These are phyloP conservation scores for Monodelphis domestica DNA, from an alignment of 2,797 vertebrate genomes.

Conservation along the genomic window DNA sequence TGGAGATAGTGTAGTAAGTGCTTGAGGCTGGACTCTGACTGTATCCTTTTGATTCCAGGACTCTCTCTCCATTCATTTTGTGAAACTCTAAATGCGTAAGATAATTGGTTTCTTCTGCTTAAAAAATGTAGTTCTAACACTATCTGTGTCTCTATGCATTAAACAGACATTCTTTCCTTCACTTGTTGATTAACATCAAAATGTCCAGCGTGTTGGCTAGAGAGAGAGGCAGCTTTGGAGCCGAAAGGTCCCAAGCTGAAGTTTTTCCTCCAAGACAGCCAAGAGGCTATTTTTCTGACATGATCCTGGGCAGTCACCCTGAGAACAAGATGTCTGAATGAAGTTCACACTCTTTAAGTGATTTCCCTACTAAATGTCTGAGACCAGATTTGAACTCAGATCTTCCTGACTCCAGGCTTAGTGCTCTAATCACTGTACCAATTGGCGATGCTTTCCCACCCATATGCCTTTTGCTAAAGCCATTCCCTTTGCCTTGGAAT, in stretches of 20 bases:
- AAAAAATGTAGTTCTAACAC: neutral
- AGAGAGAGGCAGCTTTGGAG: neutral
- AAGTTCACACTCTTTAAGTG: neutral
- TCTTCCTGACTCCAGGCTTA: neutral
- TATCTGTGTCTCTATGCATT: neutral
- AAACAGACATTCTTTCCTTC: neutral
- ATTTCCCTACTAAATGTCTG: too few relatives aligned
- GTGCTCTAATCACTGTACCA: neutral
- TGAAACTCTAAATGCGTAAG: neutral
- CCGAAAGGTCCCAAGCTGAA: neutral
- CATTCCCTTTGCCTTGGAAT: neutral
- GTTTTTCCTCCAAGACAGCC: neutral
- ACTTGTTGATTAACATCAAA: neutral
- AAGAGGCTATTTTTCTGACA: neutral
- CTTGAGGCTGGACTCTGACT: constrained; percentile 48
- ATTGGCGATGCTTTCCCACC: neutral
- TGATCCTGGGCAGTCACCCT: neutral
- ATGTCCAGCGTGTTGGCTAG: neutral
- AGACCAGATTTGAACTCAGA: too few relatives aligned
- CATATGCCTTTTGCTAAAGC: neutral
- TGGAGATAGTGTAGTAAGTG: constrained; percentile 4
- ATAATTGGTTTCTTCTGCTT: neutral
- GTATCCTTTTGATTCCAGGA: constrained; percentile 23
- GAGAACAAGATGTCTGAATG: neutral
- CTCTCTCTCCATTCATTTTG: neutral